phyloP scores from a whole-genome alignment of 2,113 vertebrate species.

The Hemiscyllium ocellatum region DNA sequence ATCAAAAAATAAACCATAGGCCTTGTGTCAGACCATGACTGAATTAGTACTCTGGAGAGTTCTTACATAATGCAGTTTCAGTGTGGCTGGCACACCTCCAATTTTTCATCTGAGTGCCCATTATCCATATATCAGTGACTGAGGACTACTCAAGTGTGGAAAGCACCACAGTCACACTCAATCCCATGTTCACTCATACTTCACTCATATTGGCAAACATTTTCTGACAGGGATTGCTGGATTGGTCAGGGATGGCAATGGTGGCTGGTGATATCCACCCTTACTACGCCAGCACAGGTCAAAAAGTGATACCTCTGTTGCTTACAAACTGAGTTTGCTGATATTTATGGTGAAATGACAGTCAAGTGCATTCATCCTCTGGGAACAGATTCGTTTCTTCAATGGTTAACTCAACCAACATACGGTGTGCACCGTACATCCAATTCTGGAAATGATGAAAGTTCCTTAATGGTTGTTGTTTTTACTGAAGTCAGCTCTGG shows the following conservation, averaged over 20 bases:
- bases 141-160: not conserved
- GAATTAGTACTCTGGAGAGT: not conserved
- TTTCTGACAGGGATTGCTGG: not conserved
- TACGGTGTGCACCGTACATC: not conserved
- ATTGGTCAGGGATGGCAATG: not conserved
- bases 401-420: not conserved
- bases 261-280: not conserved
- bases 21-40: not conserved
- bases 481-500: not conserved
- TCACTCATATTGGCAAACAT: not conserved
- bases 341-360: not conserved
- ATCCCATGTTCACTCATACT: not conserved
- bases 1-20: not conserved
- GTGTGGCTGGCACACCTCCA: not conserved
- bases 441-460: constrained; percentile 10
- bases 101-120: not conserved
- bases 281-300: not conserved
- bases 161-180: not conserved
- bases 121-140: not conserved
- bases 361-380: not conserved
- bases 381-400: not conserved
- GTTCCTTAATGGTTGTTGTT: not conserved
- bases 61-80: not conserved
- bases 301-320: too few relatives aligned
- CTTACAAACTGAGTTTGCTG: not conserved